Base-by-base conservation (phyloP, 2,888 invertebrate genomes). In the Elysia crispata region DNA sequence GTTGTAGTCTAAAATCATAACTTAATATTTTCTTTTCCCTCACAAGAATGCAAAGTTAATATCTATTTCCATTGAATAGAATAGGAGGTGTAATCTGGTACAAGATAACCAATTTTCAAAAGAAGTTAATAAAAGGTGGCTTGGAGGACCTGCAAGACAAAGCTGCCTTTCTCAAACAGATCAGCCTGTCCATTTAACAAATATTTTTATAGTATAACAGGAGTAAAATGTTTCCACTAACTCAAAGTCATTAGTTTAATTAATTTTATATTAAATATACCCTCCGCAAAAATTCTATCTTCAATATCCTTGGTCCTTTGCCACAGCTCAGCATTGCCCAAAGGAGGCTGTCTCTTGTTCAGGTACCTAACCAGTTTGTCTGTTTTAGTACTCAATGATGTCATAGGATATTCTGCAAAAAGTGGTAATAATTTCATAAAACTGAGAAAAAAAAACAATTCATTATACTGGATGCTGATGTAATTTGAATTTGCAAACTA, bases 391-490 rank as follows among this genome's bases (percentile, higher is more conserved):
- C 67, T 67, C 72, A 83, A n/a, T 20, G 81, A 60, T 18, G 70
- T 67, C 28, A 83, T 57, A 50, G 83, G 83, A 77, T 82, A 83
- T 54, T 82, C 85, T 85, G 74, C n/a, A 23, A 76, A 74, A 20
- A 31, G 25, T 6, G 41, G 11, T 41, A 3, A 41, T 41, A 11
- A 3, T 41, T 41, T 41, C 11, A 11, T 6, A 41, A 6, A 6
- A 6, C 3, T 11, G 3, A 41, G 41, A 3, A 41, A 41, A 41
- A 41, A 41, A 41, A 41, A 41, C 11, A 41, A 41, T 6, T 41
- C 3, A 41, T 41, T 11, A 11, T 41, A 41, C 11, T 3, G 41
- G 41, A 23, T 31, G 23, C 18, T n/a, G 13, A 66, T 23, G 25
- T 31, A 23, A n/a, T 20, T 50, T 49, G 23, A 3, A 23, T 15